Base-by-base conservation (phyloP, 1,140 invertebrate genomes). In the Drosophila nasuta region DNA sequence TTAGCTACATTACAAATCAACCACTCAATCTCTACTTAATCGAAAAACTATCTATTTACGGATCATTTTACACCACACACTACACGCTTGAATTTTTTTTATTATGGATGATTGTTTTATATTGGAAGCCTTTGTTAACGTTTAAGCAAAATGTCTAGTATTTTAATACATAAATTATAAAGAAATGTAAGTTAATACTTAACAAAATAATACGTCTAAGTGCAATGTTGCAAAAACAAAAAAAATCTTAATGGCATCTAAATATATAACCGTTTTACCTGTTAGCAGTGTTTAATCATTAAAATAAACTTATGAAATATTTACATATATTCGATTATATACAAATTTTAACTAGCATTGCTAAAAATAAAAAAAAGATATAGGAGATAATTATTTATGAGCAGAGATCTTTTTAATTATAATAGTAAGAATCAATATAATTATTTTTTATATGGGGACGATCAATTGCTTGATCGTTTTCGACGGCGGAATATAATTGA, bases 31-130 rank as follows among this genome's bases (percentile, higher is more conserved):
- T 60, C 15, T 10, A 7, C n/a, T 48, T 48, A 48, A 45, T 28
- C n/a, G 20, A 20, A 25, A 45, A 33, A 45, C 28, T 58, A 48
- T 69, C 6, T 43, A 45, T 49, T 28, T 5, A 48, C 13, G 52
- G 17, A 45, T 30, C 57, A 60, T 45, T 38, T 3, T 10, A 38
- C 35, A 7, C 11, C 43, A 3, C 20, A 25, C 20, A 25, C 20
- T 25, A 25, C 3, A 25, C 20, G 20, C 20, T 25, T 25, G 20
- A 41, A 25, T 35, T 54, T 56, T 59, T 35, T 30, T 11, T 30
- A 10, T 41, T 35, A 48, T 65, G 67, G 41, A 64, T 82, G 45
- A 87, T 87, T 87, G 82, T 82, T 72, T 75, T 77, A 20, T 57
- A 41, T 68, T 76, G 68, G 70, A 86, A 86, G 75, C 71, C 75